Conservation (phyloP, 1,140 invertebrate genomes). For the Protaetia brevitarsis region DNA sequence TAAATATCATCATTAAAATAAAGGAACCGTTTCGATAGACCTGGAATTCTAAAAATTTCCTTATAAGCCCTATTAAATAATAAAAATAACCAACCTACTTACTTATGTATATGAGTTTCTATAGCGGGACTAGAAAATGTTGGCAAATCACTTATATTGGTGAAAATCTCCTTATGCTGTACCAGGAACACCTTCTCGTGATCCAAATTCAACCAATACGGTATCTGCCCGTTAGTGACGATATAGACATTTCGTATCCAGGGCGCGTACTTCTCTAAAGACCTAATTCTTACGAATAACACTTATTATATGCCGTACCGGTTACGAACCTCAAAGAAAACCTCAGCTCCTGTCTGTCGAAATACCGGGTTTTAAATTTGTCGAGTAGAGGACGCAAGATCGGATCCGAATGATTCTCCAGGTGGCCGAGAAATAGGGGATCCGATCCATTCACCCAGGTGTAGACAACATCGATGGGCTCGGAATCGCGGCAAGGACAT, state of each 20-base stretch:
- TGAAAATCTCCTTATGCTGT: conserved; percentile 72
- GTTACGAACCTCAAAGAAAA: conserved; percentile 63
- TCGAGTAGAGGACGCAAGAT: background rate
- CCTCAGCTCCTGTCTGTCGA: conserved; percentile 70
- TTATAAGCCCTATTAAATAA: too few species aligned
- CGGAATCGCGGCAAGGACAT: conserved; percentile 40
- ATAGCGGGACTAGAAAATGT: conserved; percentile 79
- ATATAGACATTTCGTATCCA: conserved; percentile 81
- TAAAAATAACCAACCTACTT: conserved; percentile 26
- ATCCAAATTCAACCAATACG: conserved; percentile 79
- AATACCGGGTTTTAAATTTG: conserved; percentile 55
- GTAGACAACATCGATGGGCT: conserved; percentile 80
- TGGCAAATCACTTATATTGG: conserved; percentile 65
- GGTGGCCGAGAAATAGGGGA: conserved; percentile 52
- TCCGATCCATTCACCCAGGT: conserved; percentile 88
- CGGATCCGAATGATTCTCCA: conserved; percentile 22
- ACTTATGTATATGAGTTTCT: conserved; percentile 67
- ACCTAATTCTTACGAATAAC: conserved; percentile 49
- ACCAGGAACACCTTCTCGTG: conserved; percentile 67
- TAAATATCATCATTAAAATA: conserved; percentile 87
- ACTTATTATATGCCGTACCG: background rate
- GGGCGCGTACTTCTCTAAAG: conserved; percentile 74
- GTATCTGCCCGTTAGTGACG: conserved; percentile 87
- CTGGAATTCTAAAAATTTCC: conserved; percentile 62
- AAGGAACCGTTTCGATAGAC: conserved; percentile 75